phyloP scores from a whole-genome alignment of 37 sponge, comb jelly and placozoan genomes.

The Aplysina aerophoba region DNA sequence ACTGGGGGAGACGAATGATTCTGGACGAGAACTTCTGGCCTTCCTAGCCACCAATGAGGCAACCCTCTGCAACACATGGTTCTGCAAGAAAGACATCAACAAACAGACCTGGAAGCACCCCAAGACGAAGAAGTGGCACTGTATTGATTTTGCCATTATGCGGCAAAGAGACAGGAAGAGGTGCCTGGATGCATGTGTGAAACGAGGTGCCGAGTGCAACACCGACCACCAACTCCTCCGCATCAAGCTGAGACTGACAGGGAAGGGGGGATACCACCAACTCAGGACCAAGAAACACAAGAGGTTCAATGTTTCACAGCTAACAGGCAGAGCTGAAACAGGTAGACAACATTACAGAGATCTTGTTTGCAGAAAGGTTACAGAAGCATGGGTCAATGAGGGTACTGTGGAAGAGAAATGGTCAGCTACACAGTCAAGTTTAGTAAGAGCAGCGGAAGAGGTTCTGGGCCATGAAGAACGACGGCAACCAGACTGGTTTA shows the following conservation, averaged over 20 bases:
- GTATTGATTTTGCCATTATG: conserved; percentile 50
- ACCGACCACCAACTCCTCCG: conserved; percentile 41
- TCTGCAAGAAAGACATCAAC: conserved; percentile 33
- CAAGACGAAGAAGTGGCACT: conserved; percentile 36
- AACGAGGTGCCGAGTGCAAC: conserved; percentile 34
- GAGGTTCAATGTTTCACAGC: too few relatives aligned
- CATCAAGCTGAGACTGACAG: not conserved
- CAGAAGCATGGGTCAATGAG: too few relatives aligned
- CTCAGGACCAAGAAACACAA: too few relatives aligned
- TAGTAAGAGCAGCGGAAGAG: too few relatives aligned
- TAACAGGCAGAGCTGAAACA: too few relatives aligned
- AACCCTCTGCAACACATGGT: conserved; percentile 45
- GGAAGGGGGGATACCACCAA: not conserved
- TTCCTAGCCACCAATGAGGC: conserved; percentile 27
- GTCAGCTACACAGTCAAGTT: too few relatives aligned
- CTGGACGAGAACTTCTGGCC: conserved; percentile 31
- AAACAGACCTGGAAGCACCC: conserved; percentile 55
- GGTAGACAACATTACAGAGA: too few relatives aligned
- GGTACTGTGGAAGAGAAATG: too few relatives aligned
- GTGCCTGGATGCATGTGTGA: conserved; percentile 42
- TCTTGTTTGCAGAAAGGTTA: too few relatives aligned
- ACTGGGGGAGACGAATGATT: conserved; percentile 28
- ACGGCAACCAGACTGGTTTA: too few relatives aligned
- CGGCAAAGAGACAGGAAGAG: conserved; percentile 13
- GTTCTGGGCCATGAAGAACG: too few relatives aligned